Evolutionary conservation across 2,888 invertebrate genomes (phyloP), one percentile per base, ranked within the genome.

Genomic region (Aradus depressus): DNA sequence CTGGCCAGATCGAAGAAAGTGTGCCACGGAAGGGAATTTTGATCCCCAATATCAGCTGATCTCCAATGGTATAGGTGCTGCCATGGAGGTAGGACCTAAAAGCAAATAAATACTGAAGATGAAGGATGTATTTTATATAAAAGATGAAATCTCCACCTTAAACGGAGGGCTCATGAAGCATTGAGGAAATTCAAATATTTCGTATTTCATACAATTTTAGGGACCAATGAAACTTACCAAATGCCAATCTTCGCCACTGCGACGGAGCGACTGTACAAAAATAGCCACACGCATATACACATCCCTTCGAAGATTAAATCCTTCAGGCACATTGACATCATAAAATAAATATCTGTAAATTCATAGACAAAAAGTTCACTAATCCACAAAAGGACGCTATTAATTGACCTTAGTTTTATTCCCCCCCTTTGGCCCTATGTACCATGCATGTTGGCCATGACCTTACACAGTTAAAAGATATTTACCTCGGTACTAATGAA

Each of bases 251-350:
- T 61, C 68, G 18, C 28, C 21, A 8, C 6, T 6, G 21, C 18
- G 8, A 25, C 37, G 35, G 18, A 19, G 22, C 73, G 48, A 91
- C 25, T 81, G 74, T 0, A 89, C 73, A 64, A 95, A 80, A 41
- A 86, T 81, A 1, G 95, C 92, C 62, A 93, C 75, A 60, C 97
- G 76, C 74, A 97, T 82, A 64, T 91, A 97, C 2, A 98, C 96
- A 72, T 98, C 97, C 28, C 97, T 75, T 14, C 95, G 75, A 55
- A 98, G 74, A 72, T 98, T 98, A 65, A 98, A 98, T 0, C 98
- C 98, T 72, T 98, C 97, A 0, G 87, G 83, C 2, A 82, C 83
- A 72, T 97, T 97, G 0, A 97, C 84, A 65, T 95, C 92, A 68
- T 95, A 98, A 43, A 97, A 74, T 49, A 97, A 69, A 63, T 82